These are phyloP conservation scores for Phytoseiulus persimilis DNA, from an alignment of 2,888 invertebrate species.

Conservation along the genomic window DNA sequence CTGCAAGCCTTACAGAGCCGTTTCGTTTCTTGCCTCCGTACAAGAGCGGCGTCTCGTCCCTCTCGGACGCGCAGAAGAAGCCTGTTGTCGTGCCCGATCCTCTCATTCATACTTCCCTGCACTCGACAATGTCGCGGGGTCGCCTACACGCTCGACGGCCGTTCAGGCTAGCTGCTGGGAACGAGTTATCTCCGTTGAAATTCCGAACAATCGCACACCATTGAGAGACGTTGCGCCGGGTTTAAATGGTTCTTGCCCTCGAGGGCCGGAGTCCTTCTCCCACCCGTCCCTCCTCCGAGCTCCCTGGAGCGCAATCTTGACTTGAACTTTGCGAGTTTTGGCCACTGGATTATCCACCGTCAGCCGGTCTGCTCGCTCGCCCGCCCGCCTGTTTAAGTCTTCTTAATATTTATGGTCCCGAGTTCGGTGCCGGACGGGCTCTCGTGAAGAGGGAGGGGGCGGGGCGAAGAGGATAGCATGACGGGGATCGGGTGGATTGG, in stretches of 20 bases:
- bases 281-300: not conserved
- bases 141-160: not conserved
- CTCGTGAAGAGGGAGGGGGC: not conserved
- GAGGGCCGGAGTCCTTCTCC: not conserved
- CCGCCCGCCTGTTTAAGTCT: not conserved
- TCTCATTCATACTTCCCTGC: not conserved
- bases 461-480: not conserved
- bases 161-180: not conserved
- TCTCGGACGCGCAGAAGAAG: too few species aligned
- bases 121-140: not conserved
- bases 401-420: slow-evolving; percentile 5
- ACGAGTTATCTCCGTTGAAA: not conserved
- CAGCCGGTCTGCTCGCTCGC: not conserved
- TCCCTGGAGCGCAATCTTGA: not conserved
- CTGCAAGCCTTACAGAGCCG: too few species aligned
- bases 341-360: not conserved
- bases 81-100: too few species aligned
- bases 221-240: not conserved
- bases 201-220: not conserved
- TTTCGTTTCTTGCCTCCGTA: too few species aligned
- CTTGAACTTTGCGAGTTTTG: not conserved
- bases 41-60: too few species aligned
- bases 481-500: too few species aligned
- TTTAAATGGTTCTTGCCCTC: not conserved
- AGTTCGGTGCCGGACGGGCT: not conserved